These are phyloP conservation scores for Spicauda simplicius DNA, from an alignment of 2,888 invertebrate genomes.

Conservation along the genomic window DNA sequence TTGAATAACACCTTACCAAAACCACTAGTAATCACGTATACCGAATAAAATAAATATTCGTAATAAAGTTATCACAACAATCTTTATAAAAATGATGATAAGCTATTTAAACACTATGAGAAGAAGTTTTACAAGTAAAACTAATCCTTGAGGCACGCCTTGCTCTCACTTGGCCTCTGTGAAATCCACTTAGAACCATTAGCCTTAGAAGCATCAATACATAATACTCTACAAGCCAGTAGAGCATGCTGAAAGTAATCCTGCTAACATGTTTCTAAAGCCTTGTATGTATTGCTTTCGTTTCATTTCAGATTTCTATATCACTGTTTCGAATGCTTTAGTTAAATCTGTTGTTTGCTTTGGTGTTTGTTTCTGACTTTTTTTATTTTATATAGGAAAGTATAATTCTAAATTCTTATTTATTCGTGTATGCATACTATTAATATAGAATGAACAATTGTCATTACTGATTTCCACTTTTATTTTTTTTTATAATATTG, in stretches of 20 bases:
- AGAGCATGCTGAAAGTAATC: slow-evolving; percentile 27
- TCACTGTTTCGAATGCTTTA: neutral
- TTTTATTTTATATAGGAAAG: too few relatives aligned
- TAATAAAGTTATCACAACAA: neutral
- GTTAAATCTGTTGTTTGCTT: neutral
- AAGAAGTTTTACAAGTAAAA: slow-evolving; percentile 38
- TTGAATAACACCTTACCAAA: too few relatives aligned
- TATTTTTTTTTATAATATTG: too few relatives aligned
- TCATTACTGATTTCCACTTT: too few relatives aligned
- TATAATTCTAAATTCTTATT: too few relatives aligned
- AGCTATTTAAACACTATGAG: slow-evolving; percentile 14
- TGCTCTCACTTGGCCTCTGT: slow-evolving; percentile 36
- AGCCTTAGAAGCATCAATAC: slow-evolving; percentile 36
- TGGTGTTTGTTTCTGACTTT: too few relatives aligned
- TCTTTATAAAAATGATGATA: slow-evolving; percentile 20
- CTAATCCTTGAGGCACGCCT: slow-evolving; percentile 36
- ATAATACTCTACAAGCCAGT: slow-evolving; percentile 28
- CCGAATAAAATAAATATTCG: too few relatives aligned
- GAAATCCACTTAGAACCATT: slow-evolving; percentile 36
- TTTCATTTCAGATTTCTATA: neutral
- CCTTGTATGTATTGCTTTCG: slow-evolving; percentile 3
- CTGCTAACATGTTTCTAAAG: slow-evolving; percentile 16
- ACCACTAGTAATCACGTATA: too few relatives aligned
- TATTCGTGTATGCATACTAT: too few relatives aligned
- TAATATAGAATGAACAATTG: too few relatives aligned